phyloP scores from a whole-genome alignment of 2,113 vertebrate genomes.

The Lepus americanus region DNA sequence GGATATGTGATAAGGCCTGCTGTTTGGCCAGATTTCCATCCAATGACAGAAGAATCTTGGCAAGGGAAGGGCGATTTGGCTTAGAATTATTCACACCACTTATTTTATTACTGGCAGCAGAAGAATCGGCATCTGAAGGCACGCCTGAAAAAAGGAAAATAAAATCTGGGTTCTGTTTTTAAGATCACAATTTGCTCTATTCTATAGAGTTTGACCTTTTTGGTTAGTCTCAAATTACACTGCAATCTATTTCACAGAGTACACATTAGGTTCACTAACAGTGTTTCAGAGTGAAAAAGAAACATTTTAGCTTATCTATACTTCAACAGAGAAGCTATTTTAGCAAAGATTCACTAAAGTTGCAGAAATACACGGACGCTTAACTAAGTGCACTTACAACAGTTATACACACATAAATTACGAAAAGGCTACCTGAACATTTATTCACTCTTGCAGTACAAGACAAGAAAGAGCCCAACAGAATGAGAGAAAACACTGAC shows the following conservation, averaged over 20 bases:
- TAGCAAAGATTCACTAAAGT: not conserved
- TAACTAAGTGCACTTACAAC: not conserved
- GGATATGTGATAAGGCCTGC: slow-evolving; percentile 95
- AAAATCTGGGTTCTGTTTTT: not conserved
- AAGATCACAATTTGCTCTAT: slow-evolving; percentile 28
- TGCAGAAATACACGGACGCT: not conserved
- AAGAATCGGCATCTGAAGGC: slow-evolving; percentile 95
- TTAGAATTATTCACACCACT: slow-evolving; percentile 92
- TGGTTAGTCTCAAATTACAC: slow-evolving; percentile 9
- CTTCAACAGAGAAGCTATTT: not conserved
- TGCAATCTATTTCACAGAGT: not conserved
- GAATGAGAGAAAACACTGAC: not conserved
- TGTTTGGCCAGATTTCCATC: slow-evolving; percentile 97
- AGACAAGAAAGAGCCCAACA: not conserved
- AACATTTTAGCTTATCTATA: not conserved
- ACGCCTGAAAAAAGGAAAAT: slow-evolving; percentile 90
- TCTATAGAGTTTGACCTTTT: not conserved
- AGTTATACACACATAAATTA: not conserved
- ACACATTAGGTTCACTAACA: not conserved
- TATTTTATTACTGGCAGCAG: slow-evolving; percentile 94
- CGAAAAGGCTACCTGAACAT: not conserved
- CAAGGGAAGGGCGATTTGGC: slow-evolving; percentile 95
- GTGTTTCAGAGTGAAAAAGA: not conserved
- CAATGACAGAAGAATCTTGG: slow-evolving; percentile 97
- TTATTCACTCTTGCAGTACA: not conserved